Evolutionary conservation across 2,888 invertebrate genomes (phyloP).

Genomic region (Pogonocherus hispidulus): DNA sequence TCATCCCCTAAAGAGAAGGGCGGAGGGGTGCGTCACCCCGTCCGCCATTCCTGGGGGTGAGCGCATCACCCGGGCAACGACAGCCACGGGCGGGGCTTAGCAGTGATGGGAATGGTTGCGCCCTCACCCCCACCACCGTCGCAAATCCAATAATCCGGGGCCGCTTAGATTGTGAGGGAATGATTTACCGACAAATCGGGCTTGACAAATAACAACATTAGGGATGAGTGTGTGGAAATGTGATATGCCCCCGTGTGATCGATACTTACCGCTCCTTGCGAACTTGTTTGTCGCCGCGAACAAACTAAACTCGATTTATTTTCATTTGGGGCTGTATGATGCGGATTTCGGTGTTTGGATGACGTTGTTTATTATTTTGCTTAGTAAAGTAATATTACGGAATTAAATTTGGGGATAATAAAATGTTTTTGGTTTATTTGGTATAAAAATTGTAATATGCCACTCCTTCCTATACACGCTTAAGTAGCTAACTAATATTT

Average conservation of each 20-base stretch:
- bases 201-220: constrained; percentile 63
- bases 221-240: constrained; percentile 21
- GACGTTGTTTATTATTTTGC: not conserved
- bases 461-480: too few relatives aligned
- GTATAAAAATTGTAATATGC: too few relatives aligned
- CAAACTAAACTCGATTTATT: constrained; percentile 6
- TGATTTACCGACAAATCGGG: constrained; percentile 66
- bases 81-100: constrained; percentile 63
- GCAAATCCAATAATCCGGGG: constrained; percentile 67
- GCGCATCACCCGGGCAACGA: constrained; percentile 61
- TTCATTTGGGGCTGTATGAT: not conserved
- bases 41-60: constrained; percentile 61
- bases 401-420: not conserved
- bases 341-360: not conserved
- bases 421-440: not conserved
- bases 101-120: not conserved
- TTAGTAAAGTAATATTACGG: not conserved
- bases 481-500: too few relatives aligned
- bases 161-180: constrained; percentile 66
- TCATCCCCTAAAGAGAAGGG: constrained; percentile 16
- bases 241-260: constrained; percentile 20
- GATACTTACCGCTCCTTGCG: constrained; percentile 9
- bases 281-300: constrained; percentile 16
- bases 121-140: constrained; percentile 45
- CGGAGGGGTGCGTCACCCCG: constrained; percentile 47